These are phyloP conservation scores for Tachuris rubrigastra DNA, from an alignment of 2,113 vertebrate genomes.

Conservation along the genomic window DNA sequence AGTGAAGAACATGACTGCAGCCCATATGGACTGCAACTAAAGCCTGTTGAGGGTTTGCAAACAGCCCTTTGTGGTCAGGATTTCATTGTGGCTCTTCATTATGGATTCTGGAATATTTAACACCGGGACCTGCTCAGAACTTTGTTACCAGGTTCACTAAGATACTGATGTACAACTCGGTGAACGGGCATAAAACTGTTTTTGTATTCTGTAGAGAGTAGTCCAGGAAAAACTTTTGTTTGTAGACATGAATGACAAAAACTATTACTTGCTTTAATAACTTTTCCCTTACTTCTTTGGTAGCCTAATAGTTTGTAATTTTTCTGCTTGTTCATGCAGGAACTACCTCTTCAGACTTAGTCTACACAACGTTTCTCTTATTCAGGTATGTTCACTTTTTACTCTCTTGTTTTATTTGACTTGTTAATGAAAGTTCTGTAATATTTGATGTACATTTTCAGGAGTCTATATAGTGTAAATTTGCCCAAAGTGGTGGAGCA, in stretches of 20 bases:
- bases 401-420: conserved; percentile 9
- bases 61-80: not conserved
- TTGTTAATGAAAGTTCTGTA: not conserved
- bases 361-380: conserved; percentile 90
- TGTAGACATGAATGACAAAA: not conserved
- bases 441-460: not conserved
- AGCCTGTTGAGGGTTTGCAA: not conserved
- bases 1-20: not conserved
- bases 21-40: not conserved
- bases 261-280: not conserved
- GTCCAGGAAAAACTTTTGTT: not conserved
- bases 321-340: conserved; percentile 77
- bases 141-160: not conserved
- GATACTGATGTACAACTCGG: not conserved
- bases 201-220: not conserved
- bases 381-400: conserved; percentile 84
- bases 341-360: conserved; percentile 98
- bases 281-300: not conserved
- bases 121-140: not conserved
- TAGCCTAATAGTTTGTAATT: conserved; percentile 49
- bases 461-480: not conserved
- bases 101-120: not conserved
- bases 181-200: not conserved
- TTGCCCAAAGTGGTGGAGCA: not conserved
- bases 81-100: not conserved